A percentile compares a stretch with the other conserved stretches of the same genome.
Evolutionary conservation across 2,797 vertebrate species (phyloP).

Genomic region (Gorsachius magnificus): DNA sequence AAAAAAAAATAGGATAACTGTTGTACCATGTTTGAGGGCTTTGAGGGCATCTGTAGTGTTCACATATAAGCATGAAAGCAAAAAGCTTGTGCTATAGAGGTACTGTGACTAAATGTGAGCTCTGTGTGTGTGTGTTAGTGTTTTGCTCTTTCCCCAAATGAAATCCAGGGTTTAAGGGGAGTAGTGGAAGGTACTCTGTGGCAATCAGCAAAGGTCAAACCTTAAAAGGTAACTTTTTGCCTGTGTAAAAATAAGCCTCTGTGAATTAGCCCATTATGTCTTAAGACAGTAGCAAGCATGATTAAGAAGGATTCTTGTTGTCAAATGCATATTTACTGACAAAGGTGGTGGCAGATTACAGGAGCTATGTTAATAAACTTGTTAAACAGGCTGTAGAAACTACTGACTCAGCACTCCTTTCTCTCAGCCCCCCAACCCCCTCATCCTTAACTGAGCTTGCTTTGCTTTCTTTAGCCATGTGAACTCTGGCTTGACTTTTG

Average conservation of each 20-base stretch:
- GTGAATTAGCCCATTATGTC: background rate
- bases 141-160: background rate
- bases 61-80: background rate
- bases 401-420: background rate
- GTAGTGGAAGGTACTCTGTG: background rate
- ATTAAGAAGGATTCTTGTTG: background rate
- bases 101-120: background rate
- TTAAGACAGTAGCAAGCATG: background rate
- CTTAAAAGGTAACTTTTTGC: background rate
- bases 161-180: background rate
- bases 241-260: background rate
- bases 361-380: background rate
- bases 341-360: background rate
- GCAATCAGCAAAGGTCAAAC: background rate
- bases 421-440: background rate
- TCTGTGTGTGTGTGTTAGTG: rapidly evolving
- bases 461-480: background rate
- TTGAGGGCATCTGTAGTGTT: background rate
- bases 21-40: background rate
- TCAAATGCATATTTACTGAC: background rate
- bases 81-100: background rate
- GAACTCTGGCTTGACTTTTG: conserved; percentile 47
- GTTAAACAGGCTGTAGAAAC: background rate
- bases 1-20: background rate
- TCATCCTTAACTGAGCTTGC: background rate